Evolutionary conservation across 2,797 vertebrate species (phyloP).

Genomic region (Scolopax bukidnonensis): DNA sequence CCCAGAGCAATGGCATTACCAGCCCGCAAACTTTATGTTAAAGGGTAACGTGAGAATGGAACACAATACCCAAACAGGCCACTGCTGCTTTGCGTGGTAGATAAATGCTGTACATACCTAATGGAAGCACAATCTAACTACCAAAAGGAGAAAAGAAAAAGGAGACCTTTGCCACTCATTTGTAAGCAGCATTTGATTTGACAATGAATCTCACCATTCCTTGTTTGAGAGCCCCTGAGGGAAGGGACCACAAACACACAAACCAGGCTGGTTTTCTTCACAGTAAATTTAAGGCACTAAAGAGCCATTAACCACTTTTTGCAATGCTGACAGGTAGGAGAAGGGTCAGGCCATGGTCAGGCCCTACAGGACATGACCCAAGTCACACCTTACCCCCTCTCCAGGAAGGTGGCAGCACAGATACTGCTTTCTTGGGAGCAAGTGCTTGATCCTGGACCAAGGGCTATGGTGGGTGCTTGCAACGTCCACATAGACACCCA

Average conservation of each 20-base stretch:
- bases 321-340: background rate
- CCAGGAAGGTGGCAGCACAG: background rate
- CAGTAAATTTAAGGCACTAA: background rate
- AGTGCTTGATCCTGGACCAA: background rate
- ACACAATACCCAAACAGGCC: background rate
- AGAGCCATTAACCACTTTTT: rapidly evolving
- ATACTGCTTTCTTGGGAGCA: background rate
- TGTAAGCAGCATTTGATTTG: background rate
- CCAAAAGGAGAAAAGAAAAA: background rate
- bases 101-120: background rate
- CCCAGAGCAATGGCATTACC: background rate
- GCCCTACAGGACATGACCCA: background rate
- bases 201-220: background rate
- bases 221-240: rapidly evolving
- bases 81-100: background rate
- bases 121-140: background rate
- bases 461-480: background rate
- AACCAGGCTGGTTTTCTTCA: background rate
- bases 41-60: background rate
- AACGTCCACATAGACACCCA: background rate
- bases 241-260: background rate
- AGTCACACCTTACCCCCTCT: background rate
- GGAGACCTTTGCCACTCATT: background rate
- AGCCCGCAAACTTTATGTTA: rapidly evolving
- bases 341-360: background rate